A percentile compares a stretch with the other conserved stretches of the same genome.
These are phyloP conservation scores for Antheraea pernyi DNA, from an alignment of 1,140 invertebrate species.

Conservation along the genomic window DNA sequence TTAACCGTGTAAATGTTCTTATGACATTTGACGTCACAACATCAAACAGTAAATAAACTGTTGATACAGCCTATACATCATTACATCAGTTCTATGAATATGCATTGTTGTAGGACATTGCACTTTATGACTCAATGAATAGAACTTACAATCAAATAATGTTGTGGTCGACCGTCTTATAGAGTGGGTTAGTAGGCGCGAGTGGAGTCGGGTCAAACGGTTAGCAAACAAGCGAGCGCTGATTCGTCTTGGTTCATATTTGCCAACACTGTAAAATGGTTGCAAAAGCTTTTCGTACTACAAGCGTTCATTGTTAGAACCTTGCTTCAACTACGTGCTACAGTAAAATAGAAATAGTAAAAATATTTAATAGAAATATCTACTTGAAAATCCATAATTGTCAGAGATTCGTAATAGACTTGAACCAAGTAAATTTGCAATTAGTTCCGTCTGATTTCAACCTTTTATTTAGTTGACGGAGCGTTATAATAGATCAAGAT, in stretches of 20 bases:
- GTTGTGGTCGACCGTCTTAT: conserved; percentile 33
- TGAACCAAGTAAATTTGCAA: no score
- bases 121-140: conserved; percentile 35
- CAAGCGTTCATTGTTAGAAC: conserved; percentile 34
- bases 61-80: conserved; percentile 69
- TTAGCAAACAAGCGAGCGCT: conserved; percentile 58
- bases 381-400: no score
- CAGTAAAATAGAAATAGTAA: no score
- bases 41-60: conserved; percentile 69
- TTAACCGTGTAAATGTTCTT: conserved; percentile 26
- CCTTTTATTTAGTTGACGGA: no score
- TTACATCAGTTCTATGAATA: conserved; percentile 64
- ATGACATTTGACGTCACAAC: conserved; percentile 31
- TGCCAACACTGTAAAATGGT: conserved; percentile 54
- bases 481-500: no score
- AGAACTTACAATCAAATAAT: conserved; percentile 38
- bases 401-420: no score
- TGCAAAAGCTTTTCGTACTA: conserved; percentile 50
- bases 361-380: no score
- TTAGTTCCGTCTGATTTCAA: no score
- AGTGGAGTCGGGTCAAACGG: conserved; percentile 63
- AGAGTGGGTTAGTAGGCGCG: conserved; percentile 69
- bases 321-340: neutral
- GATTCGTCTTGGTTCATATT: conserved; percentile 61
- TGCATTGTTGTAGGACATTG: conserved; percentile 40